Percentiles rank a stretch among this genome's conserved stretches.
Evolutionary conservation across 1,140 invertebrate species (phyloP).

Genomic region (Platyscapa corneri): DNA sequence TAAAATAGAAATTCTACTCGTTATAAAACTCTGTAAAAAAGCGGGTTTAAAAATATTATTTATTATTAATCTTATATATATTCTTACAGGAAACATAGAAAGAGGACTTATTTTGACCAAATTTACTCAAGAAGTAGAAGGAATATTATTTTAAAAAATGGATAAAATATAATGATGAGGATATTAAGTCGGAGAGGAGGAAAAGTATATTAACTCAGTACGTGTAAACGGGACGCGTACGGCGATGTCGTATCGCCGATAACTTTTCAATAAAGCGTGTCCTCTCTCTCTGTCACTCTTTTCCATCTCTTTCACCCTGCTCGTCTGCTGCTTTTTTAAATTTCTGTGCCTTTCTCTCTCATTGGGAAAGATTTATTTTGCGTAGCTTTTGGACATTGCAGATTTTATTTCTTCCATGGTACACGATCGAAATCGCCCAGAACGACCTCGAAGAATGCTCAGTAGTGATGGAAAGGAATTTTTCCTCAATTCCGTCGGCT

Average conservation of each 20-base stretch:
- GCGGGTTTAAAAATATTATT: too few species aligned
- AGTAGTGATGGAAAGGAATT: conserved; percentile 23
- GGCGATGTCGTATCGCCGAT: background rate
- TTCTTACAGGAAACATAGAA: too few species aligned
- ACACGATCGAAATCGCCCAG: background rate
- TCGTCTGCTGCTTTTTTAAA: background rate
- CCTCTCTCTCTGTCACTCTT: background rate
- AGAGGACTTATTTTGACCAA: too few species aligned
- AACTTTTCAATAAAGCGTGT: conserved; percentile 15
- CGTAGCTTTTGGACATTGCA: conserved; percentile 12
- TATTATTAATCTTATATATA: too few species aligned
- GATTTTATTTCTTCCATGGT: conserved; percentile 26
- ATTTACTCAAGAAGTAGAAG: too few species aligned
- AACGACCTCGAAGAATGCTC: conserved; percentile 34
- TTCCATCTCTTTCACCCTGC: background rate
- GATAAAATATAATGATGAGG: too few species aligned
- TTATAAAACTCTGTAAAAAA: too few species aligned
- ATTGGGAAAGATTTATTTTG: conserved; percentile 45
- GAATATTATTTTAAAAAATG: background rate
- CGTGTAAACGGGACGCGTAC: background rate
- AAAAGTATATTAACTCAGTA: conserved; percentile 22
- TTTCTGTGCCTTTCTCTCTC: background rate
- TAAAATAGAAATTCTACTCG: too few species aligned
- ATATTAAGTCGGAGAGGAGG: background rate
- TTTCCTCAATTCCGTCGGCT: conserved; percentile 34